Evolutionary conservation across 2,113 vertebrate species (phyloP), one percentile per base, ranked within the genome.

Genomic region (Limanda limanda): DNA sequence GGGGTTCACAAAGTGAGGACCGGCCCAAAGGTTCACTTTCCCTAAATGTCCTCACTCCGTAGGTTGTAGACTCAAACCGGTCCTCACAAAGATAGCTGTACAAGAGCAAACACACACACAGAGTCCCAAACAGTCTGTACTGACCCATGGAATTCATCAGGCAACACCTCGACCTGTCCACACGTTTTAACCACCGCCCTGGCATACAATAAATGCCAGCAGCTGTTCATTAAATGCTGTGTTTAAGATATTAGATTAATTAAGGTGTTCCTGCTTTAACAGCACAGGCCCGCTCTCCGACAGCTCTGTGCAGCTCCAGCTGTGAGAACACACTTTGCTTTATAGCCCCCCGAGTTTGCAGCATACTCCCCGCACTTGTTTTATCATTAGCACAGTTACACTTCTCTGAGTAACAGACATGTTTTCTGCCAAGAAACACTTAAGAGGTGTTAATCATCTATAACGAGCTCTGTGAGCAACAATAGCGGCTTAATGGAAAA

Each of bases 201-300:
- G 71, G 67, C 75, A 48, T 45, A 75, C 73, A 75, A 79, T 66
- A 80, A 89, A 88, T 67, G 68, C 55, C 74, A 71, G 78, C 90
- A 89, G 91, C 85, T 89, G 91, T 76, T 90, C 73, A 85, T 90
- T 91, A 89, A 75, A 88, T 4, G 31, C 42, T 24, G 60, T 15
- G 40, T 87, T 86, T 69, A 87, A 85, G 68, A 90, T 91, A 93
- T 92, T 2, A 81, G 84, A 93, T 91, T 88, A 89, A 93, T 92
- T 76, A 84, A 84, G 67, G 79, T 57, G 57, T 72, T 78, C 65
- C 55, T 68, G 62, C 62, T 87, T 51, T 47, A 81, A 56, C 66
- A n/a, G 68, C 63, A 18, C 55, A 37, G 65, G n/a, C 45, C 42
- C 2, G 27, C 45, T 20, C 78, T 79, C 81, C 10, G 13, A 8